Conservation (phyloP, 2,888 invertebrate species). For the Conops quadrifasciatus region DNA sequence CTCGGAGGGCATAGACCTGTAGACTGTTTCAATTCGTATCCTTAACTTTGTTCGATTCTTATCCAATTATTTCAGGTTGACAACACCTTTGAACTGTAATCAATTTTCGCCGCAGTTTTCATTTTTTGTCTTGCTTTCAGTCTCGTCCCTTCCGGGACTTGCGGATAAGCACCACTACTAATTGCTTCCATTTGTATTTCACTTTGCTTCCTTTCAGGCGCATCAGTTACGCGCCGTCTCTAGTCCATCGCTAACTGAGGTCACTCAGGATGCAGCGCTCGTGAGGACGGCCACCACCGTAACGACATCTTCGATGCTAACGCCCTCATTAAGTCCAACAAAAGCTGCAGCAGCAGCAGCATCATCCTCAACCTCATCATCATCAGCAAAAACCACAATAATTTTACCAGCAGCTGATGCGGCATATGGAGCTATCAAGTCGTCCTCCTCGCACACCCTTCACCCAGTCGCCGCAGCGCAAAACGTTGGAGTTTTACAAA, state of each 20-base stretch:
- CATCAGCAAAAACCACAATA: conserved; percentile 31
- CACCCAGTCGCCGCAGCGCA: conserved; percentile 32
- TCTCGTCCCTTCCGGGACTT: neutral
- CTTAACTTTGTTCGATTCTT: neutral
- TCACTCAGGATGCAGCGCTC: conserved; percentile 41
- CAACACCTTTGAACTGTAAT: neutral
- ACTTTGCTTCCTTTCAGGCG: conserved; percentile 51
- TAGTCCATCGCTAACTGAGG: conserved; percentile 62
- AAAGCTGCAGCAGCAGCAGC: conserved; percentile 31
- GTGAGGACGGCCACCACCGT: conserved; percentile 33
- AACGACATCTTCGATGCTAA: conserved; percentile 31
- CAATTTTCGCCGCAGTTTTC: neutral
- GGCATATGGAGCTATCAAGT: conserved; percentile 19
- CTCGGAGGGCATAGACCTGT: too few relatives aligned
- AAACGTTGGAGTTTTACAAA: conserved; percentile 70
- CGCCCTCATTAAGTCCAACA: neutral
- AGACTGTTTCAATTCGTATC: too few relatives aligned
- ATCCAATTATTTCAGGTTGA: neutral
- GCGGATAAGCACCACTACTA: neutral
- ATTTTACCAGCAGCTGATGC: conserved; percentile 28
- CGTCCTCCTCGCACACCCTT: conserved; percentile 34
- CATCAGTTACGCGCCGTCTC: conserved; percentile 64
- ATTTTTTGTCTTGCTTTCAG: neutral
- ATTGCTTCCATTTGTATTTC: conserved; percentile 20
- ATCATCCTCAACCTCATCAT: conserved; percentile 37